Conservation (phyloP, 92 coral and sea anemone genomes). For the Parazoanthus darwini region DNA sequence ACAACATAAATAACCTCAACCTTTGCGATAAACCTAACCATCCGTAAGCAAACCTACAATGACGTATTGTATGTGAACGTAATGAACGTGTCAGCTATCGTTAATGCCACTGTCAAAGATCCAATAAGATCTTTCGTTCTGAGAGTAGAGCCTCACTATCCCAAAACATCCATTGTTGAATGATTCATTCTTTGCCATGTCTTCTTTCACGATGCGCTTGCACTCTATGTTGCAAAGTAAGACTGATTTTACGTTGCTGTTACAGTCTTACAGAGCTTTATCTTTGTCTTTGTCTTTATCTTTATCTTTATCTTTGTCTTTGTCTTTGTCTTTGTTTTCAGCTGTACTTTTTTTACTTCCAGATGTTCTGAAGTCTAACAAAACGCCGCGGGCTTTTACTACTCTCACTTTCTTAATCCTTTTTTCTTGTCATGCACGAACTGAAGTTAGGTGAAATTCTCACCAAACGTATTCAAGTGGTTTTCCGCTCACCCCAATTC, state of each 20-base stretch:
- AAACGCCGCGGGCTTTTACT: background rate
- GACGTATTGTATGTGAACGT: too few relatives aligned
- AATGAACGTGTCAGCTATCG: too few relatives aligned
- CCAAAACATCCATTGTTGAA: too few relatives aligned
- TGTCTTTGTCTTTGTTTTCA: background rate
- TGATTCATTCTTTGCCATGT: background rate
- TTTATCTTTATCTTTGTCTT: background rate
- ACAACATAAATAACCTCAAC: too few relatives aligned
- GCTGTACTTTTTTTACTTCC: slow-evolving; percentile 1
- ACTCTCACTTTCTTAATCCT: background rate
- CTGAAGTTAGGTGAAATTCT: background rate
- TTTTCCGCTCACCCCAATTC: background rate
- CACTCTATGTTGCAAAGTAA: background rate
- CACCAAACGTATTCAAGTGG: background rate
- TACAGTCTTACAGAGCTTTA: background rate
- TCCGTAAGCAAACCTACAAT: too few relatives aligned
- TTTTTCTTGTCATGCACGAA: background rate
- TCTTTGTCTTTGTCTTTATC: too few relatives aligned
- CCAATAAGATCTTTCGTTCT: too few relatives aligned
- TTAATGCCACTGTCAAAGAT: too few relatives aligned
- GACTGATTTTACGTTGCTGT: slow-evolving; percentile 1
- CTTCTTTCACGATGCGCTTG: background rate
- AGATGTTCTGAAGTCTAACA: background rate
- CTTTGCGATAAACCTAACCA: too few relatives aligned
- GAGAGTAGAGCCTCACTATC: too few relatives aligned